A percentile compares a stretch with the other conserved stretches of the same genome.
Conservation (phyloP, 2,113 vertebrate species). For the Odobenus rosmarus region DNA sequence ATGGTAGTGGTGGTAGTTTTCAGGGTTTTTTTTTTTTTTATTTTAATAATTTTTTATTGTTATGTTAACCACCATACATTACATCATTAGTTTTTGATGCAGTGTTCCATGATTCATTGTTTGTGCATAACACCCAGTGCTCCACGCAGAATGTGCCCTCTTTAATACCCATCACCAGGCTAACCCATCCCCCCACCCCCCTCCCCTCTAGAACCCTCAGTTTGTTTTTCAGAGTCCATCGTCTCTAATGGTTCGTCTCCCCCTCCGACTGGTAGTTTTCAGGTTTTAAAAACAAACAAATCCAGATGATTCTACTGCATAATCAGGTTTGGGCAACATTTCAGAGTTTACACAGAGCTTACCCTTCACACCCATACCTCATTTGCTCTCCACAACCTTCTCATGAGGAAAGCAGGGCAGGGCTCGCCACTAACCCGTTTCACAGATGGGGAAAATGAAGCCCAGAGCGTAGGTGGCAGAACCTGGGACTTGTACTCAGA, state of each 20-base stretch:
- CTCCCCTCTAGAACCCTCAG: no score
- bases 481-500: neutral
- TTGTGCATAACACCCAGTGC: no score
- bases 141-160: no score
- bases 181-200: no score
- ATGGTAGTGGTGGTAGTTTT: neutral
- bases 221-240: no score
- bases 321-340: neutral
- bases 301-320: neutral
- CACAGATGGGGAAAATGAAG: neutral
- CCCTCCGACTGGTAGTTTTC: neutral
- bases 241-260: no score
- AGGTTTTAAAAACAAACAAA: constrained; percentile 9
- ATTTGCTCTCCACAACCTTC: neutral
- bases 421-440: neutral
- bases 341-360: neutral
- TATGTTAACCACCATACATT: no score
- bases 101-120: no score
- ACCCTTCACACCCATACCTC: neutral
- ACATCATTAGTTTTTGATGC: no score
- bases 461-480: neutral
- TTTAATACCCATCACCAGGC: no score
- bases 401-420: neutral
- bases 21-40: neutral
- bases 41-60: no score